Evolutionary conservation across 1,140 invertebrate species (phyloP).

Genomic region (Leptinotarsa lineolata): DNA sequence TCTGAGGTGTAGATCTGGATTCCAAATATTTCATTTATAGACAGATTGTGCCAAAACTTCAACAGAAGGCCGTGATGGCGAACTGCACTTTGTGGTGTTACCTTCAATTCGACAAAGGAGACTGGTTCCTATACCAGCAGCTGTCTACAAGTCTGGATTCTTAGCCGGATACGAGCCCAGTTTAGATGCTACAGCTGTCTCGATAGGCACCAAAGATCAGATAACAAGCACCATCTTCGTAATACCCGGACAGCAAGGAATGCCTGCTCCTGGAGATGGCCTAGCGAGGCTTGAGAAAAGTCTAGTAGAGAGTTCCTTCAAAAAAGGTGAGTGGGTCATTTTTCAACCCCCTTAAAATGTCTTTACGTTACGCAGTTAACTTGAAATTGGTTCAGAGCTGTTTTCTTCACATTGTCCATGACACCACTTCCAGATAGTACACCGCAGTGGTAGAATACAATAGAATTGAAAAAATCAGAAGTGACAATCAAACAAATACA

Average conservation of each 20-base stretch:
- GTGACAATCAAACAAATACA: no score
- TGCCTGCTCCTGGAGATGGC: constrained; percentile 74
- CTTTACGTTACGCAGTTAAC: no score
- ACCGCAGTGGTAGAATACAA: no score
- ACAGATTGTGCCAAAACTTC: constrained; percentile 75
- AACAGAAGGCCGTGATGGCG: constrained; percentile 74
- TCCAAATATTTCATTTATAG: constrained; percentile 50
- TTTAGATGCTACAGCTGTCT: constrained; percentile 78
- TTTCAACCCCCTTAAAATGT: neutral
- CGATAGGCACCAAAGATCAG: constrained; percentile 71
- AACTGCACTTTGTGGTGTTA: constrained; percentile 82
- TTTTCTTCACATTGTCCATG: no score
- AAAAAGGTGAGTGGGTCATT: constrained; percentile 55
- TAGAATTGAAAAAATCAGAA: no score
- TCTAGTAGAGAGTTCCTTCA: constrained; percentile 67
- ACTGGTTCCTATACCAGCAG: constrained; percentile 79
- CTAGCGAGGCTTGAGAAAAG: constrained; percentile 72
- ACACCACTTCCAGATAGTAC: no score
- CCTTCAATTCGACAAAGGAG: constrained; percentile 76
- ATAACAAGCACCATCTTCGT: constrained; percentile 77
- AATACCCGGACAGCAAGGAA: constrained; percentile 64
- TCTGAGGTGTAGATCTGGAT: no score
- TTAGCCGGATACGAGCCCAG: constrained; percentile 80
- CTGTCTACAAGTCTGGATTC: constrained; percentile 74
- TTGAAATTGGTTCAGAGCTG: no score